Conservation (phyloP, 2,797 vertebrate species). For the Poeciliopsis gracilis region DNA sequence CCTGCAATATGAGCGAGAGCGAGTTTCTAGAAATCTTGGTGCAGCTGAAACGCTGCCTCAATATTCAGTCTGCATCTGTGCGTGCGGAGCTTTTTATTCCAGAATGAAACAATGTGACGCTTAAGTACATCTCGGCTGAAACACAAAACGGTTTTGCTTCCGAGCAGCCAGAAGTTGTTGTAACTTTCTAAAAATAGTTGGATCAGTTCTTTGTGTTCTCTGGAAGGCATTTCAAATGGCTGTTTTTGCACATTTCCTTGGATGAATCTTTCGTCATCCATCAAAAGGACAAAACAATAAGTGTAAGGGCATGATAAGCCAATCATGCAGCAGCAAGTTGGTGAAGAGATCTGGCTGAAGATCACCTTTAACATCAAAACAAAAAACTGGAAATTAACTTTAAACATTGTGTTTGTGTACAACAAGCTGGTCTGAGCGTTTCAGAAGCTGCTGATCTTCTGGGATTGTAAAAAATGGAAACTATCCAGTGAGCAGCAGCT, state of each 20-base stretch:
- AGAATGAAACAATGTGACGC: constrained; percentile 18
- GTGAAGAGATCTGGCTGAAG: not conserved
- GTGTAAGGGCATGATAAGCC: not conserved
- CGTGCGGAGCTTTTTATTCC: constrained; percentile 11
- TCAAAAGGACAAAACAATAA: not conserved
- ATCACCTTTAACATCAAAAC: not conserved
- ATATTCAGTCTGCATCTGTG: constrained; percentile 21
- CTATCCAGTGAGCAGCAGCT: not conserved
- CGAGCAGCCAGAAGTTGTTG: not conserved
- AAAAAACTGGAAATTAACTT: not conserved
- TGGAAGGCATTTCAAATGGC: not conserved
- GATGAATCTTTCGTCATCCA: not conserved
- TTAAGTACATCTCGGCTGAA: not conserved
- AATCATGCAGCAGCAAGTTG: not conserved
- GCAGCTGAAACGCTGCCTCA: constrained; percentile 28
- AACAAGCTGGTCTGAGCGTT: not conserved
- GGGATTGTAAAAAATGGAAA: not conserved
- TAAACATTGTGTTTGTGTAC: not conserved
- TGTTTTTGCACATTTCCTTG: not conserved
- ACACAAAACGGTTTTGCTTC: not conserved
- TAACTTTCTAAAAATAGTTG: not conserved
- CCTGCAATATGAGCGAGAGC: constrained; percentile 58
- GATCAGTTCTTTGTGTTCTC: not conserved
- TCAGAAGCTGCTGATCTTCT: not conserved
- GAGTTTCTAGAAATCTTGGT: constrained; percentile 31